phyloP scores from a whole-genome alignment of 2,113 vertebrate genomes.

The Pimephales promelas region DNA sequence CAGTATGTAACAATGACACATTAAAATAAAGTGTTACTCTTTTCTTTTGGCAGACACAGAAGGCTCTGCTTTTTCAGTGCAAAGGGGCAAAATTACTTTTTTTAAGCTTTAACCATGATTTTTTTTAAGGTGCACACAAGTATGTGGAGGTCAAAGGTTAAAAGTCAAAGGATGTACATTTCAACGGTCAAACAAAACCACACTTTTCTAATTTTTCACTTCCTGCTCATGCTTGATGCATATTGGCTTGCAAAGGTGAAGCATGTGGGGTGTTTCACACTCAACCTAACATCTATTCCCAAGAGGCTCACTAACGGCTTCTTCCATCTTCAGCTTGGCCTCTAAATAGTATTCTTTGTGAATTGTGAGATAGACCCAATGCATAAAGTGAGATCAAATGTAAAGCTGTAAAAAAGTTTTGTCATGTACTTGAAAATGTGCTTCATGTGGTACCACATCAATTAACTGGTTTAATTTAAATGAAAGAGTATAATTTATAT shows the following conservation, averaged over 20 bases:
- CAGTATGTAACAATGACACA: too few species aligned
- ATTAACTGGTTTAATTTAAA: not conserved
- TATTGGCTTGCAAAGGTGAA: slow-evolving; percentile 31
- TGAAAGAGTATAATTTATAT: not conserved
- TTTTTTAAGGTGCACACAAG: slow-evolving; percentile 62
- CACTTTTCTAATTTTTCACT: slow-evolving; percentile 45
- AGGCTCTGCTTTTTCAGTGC: slow-evolving; percentile 30
- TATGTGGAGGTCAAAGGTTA: slow-evolving; percentile 67
- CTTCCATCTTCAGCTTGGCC: not conserved
- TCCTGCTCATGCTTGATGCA: slow-evolving; percentile 16
- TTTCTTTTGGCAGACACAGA: not conserved
- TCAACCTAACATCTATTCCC: not conserved
- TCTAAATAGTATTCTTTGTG: not conserved
- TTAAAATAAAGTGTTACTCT: not conserved
- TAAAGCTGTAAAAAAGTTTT: not conserved
- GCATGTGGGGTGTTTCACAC: slow-evolving; percentile 1
- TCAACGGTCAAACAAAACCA: slow-evolving; percentile 64
- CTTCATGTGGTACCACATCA: not conserved
- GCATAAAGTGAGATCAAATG: not conserved
- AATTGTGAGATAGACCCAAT: not conserved
- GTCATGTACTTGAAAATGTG: not conserved
- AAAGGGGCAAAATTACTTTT: slow-evolving; percentile 54
- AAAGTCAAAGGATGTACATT: slow-evolving; percentile 60
- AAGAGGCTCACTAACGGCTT: not conserved
- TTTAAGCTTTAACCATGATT: slow-evolving; percentile 45